Percentiles rank a stretch among this genome's conserved stretches.
Evolutionary conservation across 2,888 invertebrate species (phyloP).

Genomic region (Trissonchulus sp.): DNA sequence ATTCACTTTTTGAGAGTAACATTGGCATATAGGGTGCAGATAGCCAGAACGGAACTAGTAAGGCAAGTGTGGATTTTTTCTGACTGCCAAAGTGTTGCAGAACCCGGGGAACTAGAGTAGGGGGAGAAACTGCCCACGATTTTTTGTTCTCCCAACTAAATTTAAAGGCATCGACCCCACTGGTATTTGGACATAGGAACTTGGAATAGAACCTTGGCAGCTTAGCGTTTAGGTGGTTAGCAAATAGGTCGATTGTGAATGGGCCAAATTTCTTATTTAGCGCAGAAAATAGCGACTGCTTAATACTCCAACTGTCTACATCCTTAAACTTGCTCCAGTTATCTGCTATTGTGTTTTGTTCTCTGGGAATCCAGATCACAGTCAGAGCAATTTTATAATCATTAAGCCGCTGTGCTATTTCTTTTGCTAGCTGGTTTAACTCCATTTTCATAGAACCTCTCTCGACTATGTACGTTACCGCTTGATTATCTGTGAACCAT

Average conservation of each 20-base stretch:
- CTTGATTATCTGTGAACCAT: constrained; percentile 6
- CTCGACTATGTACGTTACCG: neutral
- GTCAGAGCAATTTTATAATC: neutral
- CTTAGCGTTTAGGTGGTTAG: neutral
- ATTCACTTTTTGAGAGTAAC: too few species aligned
- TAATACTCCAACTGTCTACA: constrained; percentile 9
- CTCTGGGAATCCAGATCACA: neutral
- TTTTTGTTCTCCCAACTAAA: too few species aligned
- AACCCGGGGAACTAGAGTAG: too few species aligned
- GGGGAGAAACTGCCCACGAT: too few species aligned
- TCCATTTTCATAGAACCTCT: constrained; percentile 8
- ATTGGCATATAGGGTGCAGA: too few species aligned
- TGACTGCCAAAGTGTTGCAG: too few species aligned
- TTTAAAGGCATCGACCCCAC: too few species aligned
- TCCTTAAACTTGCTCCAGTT: neutral
- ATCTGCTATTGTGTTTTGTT: neutral
- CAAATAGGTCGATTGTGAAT: neutral
- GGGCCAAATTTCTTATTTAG: constrained; percentile 13
- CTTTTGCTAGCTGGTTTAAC: neutral
- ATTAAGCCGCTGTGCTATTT: neutral
- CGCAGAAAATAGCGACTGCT: neutral
- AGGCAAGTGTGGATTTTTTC: too few species aligned
- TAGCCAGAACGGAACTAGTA: too few species aligned
- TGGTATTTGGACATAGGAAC: neutral
- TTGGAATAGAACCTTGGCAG: neutral